Percentiles rank a stretch among this genome's conserved stretches.
Conservation (phyloP, 1,140 invertebrate genomes). For the Magallana ariakensis region DNA sequence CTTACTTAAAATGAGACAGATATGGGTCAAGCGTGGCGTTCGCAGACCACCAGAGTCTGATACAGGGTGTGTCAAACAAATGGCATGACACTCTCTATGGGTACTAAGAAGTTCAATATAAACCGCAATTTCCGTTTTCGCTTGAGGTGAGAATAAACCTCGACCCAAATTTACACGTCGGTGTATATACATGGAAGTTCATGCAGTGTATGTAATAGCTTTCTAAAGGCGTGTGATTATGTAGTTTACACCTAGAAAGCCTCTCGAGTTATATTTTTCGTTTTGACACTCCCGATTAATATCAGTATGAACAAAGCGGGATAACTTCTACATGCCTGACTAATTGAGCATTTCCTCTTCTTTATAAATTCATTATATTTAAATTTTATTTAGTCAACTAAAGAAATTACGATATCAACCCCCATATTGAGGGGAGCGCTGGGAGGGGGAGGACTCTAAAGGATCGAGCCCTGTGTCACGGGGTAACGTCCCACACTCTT, state of each 20-base stretch:
- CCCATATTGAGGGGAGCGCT: neutral
- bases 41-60: neutral
- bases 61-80: slow-evolving; percentile 23
- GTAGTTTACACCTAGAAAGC: slow-evolving; percentile 12
- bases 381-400: neutral
- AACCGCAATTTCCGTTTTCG: slow-evolving; percentile 36
- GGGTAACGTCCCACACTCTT: neutral
- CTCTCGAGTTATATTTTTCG: neutral
- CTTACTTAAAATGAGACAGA: neutral
- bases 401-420: neutral
- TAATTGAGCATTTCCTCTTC: neutral
- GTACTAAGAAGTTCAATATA: slow-evolving; percentile 24
- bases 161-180: slow-evolving; percentile 20
- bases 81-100: slow-evolving; percentile 26
- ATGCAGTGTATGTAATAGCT: neutral
- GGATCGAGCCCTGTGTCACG: neutral
- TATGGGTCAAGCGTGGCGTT: slow-evolving; percentile 18
- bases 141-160: slow-evolving; percentile 25
- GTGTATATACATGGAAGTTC: neutral
- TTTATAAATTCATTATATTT: neutral
- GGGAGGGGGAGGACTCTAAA: neutral
- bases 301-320: neutral
- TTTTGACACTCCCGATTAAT: neutral
- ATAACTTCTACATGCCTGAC: neutral
- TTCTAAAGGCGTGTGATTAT: neutral